A percentile compares a stretch with the other conserved stretches of the same genome.
These are phyloP conservation scores for Phrixothrix hirtus DNA, from an alignment of 2,888 invertebrate genomes.

Conservation along the genomic window DNA sequence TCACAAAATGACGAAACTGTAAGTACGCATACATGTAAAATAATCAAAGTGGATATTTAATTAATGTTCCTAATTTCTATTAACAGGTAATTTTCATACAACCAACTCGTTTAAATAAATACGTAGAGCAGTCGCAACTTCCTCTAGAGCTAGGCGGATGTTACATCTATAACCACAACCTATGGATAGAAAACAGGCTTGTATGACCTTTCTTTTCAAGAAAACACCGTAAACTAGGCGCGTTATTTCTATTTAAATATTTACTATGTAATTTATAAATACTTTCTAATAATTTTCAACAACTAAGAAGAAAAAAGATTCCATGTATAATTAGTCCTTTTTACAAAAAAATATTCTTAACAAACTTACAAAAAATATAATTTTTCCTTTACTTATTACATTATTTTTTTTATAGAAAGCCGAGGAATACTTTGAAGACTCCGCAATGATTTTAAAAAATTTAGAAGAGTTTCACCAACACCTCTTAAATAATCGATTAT, in stretches of 20 bases:
- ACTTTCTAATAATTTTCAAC: no score
- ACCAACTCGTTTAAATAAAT: conserved; percentile 68
- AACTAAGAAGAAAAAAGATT: no score
- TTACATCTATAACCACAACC: conserved; percentile 70
- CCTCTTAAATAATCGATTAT: conserved; percentile 60
- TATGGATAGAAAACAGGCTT: conserved; percentile 76
- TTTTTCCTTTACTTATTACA: no score
- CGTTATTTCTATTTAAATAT: no score
- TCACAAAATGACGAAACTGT: conserved; percentile 59
- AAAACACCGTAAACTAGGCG: neutral
- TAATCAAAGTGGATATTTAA: neutral
- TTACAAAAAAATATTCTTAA: no score
- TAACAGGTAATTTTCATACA: conserved; percentile 73
- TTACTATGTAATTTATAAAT: no score
- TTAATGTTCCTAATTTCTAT: conserved; percentile 12
- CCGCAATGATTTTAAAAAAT: conserved; percentile 62
- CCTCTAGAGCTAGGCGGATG: conserved; percentile 74
- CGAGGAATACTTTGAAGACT: conserved; percentile 68
- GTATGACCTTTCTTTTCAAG: conserved; percentile 57
- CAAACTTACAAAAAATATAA: no score
- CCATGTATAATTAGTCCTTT: no score
- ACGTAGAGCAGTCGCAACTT: conserved; percentile 70
- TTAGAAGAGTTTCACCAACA: conserved; percentile 65
- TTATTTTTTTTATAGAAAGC: conserved; percentile 63
- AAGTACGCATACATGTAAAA: no score